Evolutionary conservation across 1,140 invertebrate genomes (phyloP).

Genomic region (Heliconius nattereri): DNA sequence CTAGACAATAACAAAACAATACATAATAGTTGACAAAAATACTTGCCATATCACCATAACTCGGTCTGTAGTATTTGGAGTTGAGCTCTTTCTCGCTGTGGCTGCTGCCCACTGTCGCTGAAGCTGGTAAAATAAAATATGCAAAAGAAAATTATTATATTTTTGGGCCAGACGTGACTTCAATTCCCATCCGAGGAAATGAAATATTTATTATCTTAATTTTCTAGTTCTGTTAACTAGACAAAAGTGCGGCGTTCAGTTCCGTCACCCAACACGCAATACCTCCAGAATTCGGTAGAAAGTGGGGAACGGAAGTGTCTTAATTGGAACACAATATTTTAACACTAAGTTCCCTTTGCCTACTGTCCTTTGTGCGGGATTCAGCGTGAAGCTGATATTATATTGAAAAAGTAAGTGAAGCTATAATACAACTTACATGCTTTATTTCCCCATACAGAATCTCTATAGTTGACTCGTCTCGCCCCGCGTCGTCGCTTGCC

Average conservation of each 20-base stretch:
- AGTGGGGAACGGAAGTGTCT: too few species aligned
- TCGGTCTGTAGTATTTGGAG: slow-evolving; percentile 58
- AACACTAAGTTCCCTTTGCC: too few species aligned
- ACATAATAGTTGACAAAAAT: not conserved
- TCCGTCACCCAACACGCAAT: not conserved
- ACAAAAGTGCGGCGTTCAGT: not conserved
- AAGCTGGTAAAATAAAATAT: not conserved
- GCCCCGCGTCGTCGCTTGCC: slow-evolving; percentile 51
- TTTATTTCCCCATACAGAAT: slow-evolving; percentile 63
- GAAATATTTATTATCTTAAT: not conserved
- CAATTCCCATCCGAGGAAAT: not conserved
- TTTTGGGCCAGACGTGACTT: not conserved
- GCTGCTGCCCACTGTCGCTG: slow-evolving; percentile 34
- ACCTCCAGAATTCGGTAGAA: too few species aligned
- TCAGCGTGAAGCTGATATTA: too few species aligned
- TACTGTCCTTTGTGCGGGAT: too few species aligned
- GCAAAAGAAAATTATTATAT: too few species aligned
- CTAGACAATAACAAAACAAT: not conserved
- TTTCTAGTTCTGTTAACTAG: not conserved
- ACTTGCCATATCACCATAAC: slow-evolving; percentile 51
- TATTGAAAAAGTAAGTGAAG: too few species aligned
- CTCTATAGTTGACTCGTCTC: slow-evolving; percentile 65
- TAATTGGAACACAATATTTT: too few species aligned
- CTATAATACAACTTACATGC: slow-evolving; percentile 40
- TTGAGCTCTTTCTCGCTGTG: slow-evolving; percentile 53